Conservation (phyloP, 2,888 invertebrate species). For the Microctonus brassicae region DNA sequence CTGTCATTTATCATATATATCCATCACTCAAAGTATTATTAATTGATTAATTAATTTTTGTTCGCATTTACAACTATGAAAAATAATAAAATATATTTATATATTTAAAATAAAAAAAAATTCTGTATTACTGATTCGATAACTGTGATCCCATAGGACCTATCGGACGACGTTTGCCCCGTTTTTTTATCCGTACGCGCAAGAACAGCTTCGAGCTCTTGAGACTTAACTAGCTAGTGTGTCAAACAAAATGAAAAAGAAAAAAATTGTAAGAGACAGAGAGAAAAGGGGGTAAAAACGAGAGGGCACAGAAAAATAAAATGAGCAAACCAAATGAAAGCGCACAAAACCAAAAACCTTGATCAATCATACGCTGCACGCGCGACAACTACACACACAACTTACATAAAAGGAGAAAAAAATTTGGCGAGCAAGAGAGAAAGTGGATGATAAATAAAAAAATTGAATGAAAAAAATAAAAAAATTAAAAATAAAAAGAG, state of each 20-base stretch:
- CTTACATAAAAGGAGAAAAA: constrained; percentile 5
- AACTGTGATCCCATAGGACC: constrained; percentile 49
- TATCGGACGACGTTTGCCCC: constrained; percentile 51
- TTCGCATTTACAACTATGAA: not conserved
- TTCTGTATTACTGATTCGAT: constrained; percentile 45
- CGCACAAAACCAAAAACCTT: not conserved
- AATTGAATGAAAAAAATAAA: not conserved
- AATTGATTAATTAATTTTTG: constrained; percentile 18
- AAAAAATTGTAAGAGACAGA: not conserved
- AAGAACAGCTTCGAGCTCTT: constrained; percentile 46
- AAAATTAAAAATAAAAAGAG: not conserved
- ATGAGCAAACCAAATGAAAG: constrained; percentile 15
- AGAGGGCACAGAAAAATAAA: constrained; percentile 15
- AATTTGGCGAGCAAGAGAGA: constrained; percentile 15
- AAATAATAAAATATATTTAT: too few species aligned
- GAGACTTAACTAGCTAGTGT: constrained; percentile 37
- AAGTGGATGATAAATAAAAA: not conserved
- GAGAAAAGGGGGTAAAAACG: constrained; percentile 2
- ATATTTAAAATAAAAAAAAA: not conserved
- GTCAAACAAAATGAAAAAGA: not conserved
- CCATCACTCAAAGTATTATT: constrained; percentile 23
- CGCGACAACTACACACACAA: constrained; percentile 29
- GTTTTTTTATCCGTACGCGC: constrained; percentile 47
- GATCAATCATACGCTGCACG: constrained; percentile 2
- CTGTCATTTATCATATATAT: constrained; percentile 9